Conservation (phyloP, 1,140 invertebrate genomes). For the Drosophila nigrodunni region DNA sequence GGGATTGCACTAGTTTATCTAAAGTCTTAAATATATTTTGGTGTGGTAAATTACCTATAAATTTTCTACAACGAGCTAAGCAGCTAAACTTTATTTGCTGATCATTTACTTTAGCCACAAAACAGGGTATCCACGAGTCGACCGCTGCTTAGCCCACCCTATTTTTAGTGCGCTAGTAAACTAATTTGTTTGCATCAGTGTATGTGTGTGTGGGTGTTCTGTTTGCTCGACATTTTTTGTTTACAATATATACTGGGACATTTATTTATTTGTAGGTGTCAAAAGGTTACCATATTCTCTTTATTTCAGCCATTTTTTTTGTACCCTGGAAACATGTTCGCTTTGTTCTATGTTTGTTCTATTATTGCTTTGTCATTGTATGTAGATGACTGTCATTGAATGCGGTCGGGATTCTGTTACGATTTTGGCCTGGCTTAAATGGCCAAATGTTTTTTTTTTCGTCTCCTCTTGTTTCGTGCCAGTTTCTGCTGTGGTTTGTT, state of each 20-base stretch:
- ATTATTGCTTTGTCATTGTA: slow-evolving; percentile 48
- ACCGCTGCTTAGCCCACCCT: not conserved
- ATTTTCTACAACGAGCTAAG: no score
- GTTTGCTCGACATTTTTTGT: slow-evolving; percentile 48
- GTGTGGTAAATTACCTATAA: no score
- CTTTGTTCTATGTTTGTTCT: slow-evolving; percentile 53
- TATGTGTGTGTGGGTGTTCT: slow-evolving; percentile 9
- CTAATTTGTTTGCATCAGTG: slow-evolving; percentile 18
- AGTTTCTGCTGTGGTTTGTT: slow-evolving; percentile 65
- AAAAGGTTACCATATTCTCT: slow-evolving; percentile 55
- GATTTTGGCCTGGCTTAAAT: slow-evolving; percentile 33
- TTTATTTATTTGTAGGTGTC: slow-evolving; percentile 78
- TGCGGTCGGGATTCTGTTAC: slow-evolving; percentile 50
- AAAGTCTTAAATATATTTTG: no score
- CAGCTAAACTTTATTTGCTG: not conserved
- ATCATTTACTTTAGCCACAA: no score
- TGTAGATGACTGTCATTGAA: slow-evolving; percentile 61
- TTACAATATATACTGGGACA: slow-evolving; percentile 68
- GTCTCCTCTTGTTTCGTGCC: not conserved
- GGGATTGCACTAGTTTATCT: no score
- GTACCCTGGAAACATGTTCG: slow-evolving; percentile 34
- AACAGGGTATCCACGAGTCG: not conserved
- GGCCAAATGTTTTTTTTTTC: slow-evolving; percentile 32
- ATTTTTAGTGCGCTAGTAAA: not conserved
- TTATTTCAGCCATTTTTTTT: slow-evolving; percentile 1